A percentile compares a stretch with the other conserved stretches of the same genome.
Evolutionary conservation across 2,797 vertebrate genomes (phyloP).

Genomic region (Momotus momota): DNA sequence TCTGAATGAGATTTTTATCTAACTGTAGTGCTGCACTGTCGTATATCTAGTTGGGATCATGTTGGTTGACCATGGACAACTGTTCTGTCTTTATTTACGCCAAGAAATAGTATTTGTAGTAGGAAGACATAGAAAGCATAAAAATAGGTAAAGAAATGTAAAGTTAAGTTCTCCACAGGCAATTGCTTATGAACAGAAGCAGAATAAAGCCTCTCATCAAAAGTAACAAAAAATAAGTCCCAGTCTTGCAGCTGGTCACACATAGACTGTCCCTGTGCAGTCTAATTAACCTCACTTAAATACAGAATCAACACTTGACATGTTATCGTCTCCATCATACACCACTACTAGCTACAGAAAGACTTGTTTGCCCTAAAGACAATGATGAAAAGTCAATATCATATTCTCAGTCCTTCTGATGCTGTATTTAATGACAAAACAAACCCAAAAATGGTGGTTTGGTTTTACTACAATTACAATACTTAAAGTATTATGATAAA

Average conservation of each 20-base stretch:
- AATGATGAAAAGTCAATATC: neutral
- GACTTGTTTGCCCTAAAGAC: neutral
- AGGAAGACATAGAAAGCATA: neutral
- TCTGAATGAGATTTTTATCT: neutral
- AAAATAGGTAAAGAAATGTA: neutral
- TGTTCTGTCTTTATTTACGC: neutral
- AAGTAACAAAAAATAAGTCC: neutral
- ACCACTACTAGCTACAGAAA: neutral
- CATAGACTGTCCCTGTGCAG: neutral
- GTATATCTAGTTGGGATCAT: neutral
- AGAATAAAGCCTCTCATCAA: neutral
- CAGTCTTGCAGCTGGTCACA: neutral
- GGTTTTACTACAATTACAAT: neutral
- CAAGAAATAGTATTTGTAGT: neutral
- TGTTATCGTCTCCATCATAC: neutral
- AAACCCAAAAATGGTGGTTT: neutral
- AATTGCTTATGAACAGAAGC: neutral
- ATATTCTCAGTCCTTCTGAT: neutral
- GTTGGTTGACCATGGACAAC: neutral
- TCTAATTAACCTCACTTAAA: neutral
- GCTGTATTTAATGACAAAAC: neutral
- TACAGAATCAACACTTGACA: neutral
- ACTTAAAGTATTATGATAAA: neutral
- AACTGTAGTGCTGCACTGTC: neutral
- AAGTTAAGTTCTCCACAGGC: neutral